Percentiles rank a stretch among this genome's conserved stretches.
Evolutionary conservation across 2,113 vertebrate genomes (phyloP).

Genomic region (Sarotherodon lohbergeri): DNA sequence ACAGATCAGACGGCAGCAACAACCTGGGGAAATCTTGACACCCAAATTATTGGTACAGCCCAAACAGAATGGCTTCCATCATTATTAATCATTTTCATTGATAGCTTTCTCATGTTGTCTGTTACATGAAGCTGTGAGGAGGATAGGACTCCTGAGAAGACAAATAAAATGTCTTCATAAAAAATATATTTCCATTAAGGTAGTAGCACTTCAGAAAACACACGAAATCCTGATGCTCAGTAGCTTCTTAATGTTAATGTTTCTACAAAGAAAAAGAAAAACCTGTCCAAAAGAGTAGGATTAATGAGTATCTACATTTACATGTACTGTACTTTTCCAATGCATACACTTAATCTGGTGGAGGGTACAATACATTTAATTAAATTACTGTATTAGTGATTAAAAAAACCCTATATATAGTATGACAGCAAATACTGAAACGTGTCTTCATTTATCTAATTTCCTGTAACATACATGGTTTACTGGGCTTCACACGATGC

Average conservation of each 20-base stretch:
- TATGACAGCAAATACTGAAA: neutral
- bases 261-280: neutral
- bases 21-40: neutral
- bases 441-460: neutral
- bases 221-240: rapidly evolving
- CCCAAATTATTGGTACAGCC: neutral
- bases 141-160: rapidly evolving
- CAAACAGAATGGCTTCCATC: neutral
- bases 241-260: neutral
- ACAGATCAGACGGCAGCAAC: neutral
- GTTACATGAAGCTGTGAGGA: neutral
- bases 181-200: rapidly evolving
- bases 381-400: neutral
- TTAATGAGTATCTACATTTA: neutral
- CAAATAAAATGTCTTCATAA: neutral
- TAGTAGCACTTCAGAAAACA: neutral
- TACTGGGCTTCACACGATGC: rapidly evolving
- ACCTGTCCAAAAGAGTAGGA: neutral
- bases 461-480: neutral
- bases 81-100: neutral
- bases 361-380: rapidly evolving
- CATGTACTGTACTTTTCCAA: neutral
- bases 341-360: neutral
- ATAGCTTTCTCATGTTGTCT: neutral
- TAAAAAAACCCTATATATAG: neutral